These are phyloP conservation scores for Caerostris extrusa DNA, from an alignment of 1,140 invertebrate species.

Conservation along the genomic window DNA sequence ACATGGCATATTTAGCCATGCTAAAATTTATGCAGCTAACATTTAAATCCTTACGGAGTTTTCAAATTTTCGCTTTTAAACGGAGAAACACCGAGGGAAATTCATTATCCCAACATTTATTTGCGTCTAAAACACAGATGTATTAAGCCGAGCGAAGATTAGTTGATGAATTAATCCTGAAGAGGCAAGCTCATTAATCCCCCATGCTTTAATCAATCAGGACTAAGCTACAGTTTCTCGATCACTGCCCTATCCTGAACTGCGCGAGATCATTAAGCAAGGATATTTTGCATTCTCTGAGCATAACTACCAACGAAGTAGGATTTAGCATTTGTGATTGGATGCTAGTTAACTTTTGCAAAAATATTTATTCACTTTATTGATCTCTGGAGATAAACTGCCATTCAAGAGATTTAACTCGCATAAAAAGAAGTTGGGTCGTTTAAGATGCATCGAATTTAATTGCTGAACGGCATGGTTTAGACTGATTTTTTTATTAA, in stretches of 20 bases:
- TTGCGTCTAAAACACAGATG: not conserved
- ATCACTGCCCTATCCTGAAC: not conserved
- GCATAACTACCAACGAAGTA: not conserved
- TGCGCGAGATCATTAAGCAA: not conserved
- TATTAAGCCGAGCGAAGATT: not conserved
- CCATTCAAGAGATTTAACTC: too few species aligned
- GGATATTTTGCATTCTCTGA: not conserved
- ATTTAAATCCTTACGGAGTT: too few species aligned
- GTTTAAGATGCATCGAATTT: too few species aligned
- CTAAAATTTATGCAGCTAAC: too few species aligned
- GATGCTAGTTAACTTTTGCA: too few species aligned
- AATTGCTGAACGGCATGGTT: too few species aligned
- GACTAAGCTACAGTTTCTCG: not conserved
- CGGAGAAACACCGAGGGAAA: constrained; percentile 3
- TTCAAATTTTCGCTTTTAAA: not conserved
- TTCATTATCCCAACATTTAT: not conserved
- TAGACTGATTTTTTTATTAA: too few species aligned
- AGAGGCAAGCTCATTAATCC: constrained; percentile 1
- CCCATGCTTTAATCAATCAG: constrained; percentile 5
- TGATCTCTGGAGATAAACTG: too few species aligned
- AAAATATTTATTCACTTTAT: too few species aligned
- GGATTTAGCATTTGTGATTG: too few species aligned
- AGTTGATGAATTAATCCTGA: not conserved
- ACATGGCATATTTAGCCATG: too few species aligned
- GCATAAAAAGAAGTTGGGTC: too few species aligned